A percentile compares a stretch with the other conserved stretches of the same genome.
phyloP scores from a whole-genome alignment of 2,113 vertebrate genomes.

The Tupaia chinensis region DNA sequence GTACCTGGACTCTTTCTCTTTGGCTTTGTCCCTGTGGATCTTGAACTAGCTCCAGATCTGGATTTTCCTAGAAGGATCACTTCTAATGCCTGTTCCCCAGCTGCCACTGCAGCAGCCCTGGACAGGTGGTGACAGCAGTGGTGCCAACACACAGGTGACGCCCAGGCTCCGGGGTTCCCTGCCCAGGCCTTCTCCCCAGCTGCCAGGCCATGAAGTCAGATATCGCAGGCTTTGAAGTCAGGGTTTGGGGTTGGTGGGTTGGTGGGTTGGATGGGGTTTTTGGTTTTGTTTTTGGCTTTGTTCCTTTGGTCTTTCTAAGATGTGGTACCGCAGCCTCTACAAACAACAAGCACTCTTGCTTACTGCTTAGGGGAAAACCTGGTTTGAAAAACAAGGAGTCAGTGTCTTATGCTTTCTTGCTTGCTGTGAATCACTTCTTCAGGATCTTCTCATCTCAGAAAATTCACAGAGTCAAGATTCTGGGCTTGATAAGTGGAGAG shows the following conservation, averaged over 20 bases:
- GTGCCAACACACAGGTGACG: neutral
- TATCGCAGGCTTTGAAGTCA: neutral
- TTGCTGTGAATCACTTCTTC: neutral
- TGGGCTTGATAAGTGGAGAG: neutral
- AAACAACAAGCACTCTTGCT: neutral
- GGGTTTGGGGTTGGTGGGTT: neutral
- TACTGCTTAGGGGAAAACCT: neutral
- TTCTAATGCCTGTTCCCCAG: neutral
- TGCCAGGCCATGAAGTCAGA: neutral
- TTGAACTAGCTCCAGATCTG: neutral
- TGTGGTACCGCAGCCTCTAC: neutral
- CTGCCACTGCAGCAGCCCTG: neutral
- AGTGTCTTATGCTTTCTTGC: neutral
- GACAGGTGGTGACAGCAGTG: neutral
- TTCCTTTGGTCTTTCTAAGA: neutral
- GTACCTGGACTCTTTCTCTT: neutral
- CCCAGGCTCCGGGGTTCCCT: neutral
- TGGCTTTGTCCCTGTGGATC: neutral
- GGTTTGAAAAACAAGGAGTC: neutral
- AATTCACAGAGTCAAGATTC: slow-evolving; percentile 3
- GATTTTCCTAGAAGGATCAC: slow-evolving; percentile 2
- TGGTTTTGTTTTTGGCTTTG: neutral
- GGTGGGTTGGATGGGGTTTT: neutral
- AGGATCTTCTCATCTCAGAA: neutral
- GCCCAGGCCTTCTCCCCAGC: neutral